phyloP scores from a whole-genome alignment of 2,113 vertebrate genomes.

The Passer domesticus region DNA sequence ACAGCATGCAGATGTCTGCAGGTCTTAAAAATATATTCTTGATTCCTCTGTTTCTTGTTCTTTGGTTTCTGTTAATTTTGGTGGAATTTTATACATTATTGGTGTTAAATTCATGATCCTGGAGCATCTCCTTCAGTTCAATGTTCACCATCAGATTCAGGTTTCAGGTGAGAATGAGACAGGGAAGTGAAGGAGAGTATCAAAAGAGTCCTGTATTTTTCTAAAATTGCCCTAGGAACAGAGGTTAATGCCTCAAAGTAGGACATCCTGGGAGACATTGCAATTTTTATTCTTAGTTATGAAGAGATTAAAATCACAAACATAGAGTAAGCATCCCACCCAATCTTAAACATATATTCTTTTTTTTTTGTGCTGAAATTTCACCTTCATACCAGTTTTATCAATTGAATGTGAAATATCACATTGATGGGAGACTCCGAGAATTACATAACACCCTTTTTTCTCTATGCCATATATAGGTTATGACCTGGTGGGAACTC shows the following conservation, averaged over 20 bases:
- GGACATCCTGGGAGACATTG: neutral
- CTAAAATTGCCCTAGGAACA: neutral
- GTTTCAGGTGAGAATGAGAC: neutral
- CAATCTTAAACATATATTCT: neutral
- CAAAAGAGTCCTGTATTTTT: neutral
- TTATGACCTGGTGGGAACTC: neutral
- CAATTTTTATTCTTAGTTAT: neutral
- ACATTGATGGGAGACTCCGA: neutral
- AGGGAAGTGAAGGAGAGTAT: neutral
- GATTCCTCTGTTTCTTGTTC: neutral
- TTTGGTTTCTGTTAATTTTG: neutral
- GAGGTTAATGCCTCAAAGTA: neutral
- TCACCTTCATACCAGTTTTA: neutral
- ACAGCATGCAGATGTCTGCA: neutral
- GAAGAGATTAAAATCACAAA: neutral
- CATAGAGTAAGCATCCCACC: neutral
- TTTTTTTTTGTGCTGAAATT: neutral
- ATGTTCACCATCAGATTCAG: neutral
- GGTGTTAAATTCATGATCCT: neutral
- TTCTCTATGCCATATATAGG: neutral
- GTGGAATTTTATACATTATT: neutral
- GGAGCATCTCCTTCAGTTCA: neutral
- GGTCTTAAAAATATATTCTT: neutral
- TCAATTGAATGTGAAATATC: neutral
- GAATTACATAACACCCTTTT: neutral